Conservation (phyloP, 2,888 invertebrate species). For the Drosophila mimetica region DNA sequence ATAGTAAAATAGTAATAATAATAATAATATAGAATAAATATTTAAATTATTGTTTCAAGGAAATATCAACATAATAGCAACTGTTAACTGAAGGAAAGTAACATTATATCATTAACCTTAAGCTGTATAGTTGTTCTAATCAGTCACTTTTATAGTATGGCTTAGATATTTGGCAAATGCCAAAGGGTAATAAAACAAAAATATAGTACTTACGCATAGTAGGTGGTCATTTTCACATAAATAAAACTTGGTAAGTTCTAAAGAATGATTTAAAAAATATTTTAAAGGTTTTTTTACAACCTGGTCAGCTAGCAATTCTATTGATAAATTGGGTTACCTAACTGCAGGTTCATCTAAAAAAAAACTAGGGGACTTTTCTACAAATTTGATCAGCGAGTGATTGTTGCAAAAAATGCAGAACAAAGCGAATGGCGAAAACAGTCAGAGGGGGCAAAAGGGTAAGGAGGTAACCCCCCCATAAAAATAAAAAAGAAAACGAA, state of each 20-base stretch:
- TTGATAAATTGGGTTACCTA: neutral
- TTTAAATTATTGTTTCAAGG: neutral
- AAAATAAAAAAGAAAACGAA: slow-evolving; percentile 25
- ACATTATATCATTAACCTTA: neutral
- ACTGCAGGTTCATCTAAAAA: neutral
- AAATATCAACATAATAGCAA: neutral
- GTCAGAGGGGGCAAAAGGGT: neutral
- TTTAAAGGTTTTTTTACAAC: too few relatives aligned
- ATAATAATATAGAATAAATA: too few relatives aligned
- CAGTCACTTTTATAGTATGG: neutral
- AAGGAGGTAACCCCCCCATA: neutral
- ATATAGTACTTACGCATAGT: neutral
- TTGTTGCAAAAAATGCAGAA: slow-evolving; percentile 25
- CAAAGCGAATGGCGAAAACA: slow-evolving; percentile 11
- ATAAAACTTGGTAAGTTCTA: too few relatives aligned
- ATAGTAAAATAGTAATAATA: too few relatives aligned
- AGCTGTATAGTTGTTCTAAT: neutral
- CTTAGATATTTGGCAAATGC: slow-evolving; percentile 1
- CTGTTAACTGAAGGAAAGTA: neutral
- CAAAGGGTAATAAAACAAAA: neutral
- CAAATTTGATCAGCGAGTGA: slow-evolving; percentile 10
- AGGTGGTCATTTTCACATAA: too few relatives aligned
- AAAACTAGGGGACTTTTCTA: slow-evolving; percentile 4
- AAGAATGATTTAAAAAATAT: too few relatives aligned
- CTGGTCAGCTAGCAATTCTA: neutral